Conservation (phyloP, 2,113 vertebrate species). For the Eleginops maclovinus region DNA sequence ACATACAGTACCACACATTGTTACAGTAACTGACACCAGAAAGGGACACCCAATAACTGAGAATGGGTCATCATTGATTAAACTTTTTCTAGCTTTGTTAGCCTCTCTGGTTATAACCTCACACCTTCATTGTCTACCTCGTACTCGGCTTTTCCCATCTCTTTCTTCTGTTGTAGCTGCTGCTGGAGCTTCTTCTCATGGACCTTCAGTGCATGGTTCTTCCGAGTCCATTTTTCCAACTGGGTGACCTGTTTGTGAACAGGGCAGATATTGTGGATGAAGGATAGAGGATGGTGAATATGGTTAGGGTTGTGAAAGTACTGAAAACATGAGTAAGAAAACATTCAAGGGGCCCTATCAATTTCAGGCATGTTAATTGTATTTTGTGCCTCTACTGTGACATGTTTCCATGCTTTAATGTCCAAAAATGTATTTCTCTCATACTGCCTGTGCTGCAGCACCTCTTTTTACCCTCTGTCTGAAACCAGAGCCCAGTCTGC, state of each 20-base stretch:
- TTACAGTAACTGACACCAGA: neutral
- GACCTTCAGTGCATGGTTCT: constrained; percentile 50
- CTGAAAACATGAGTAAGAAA: neutral
- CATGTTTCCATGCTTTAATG: too few species aligned
- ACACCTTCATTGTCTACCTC: constrained; percentile 44
- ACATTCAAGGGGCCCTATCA: neutral
- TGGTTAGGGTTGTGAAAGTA: neutral
- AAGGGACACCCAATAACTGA: too few species aligned
- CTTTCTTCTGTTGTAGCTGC: constrained; percentile 61
- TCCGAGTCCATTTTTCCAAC: constrained; percentile 50
- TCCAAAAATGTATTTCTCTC: too few species aligned
- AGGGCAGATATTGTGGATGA: neutral
- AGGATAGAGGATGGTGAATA: neutral
- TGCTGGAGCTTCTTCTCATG: constrained; percentile 55
- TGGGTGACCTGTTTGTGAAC: constrained; percentile 45
- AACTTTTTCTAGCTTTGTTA: neutral
- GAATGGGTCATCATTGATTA: too few species aligned
- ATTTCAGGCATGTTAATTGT: neutral
- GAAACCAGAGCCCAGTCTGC: too few species aligned
- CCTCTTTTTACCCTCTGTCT: too few species aligned
- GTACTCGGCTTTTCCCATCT: constrained; percentile 27
- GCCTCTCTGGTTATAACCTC: neutral
- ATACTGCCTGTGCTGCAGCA: too few species aligned
- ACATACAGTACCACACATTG: neutral
- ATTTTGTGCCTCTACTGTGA: too few species aligned